Evolutionary conservation across 2,797 vertebrate species (phyloP).

Genomic region (Dendrocincla tyrannina): DNA sequence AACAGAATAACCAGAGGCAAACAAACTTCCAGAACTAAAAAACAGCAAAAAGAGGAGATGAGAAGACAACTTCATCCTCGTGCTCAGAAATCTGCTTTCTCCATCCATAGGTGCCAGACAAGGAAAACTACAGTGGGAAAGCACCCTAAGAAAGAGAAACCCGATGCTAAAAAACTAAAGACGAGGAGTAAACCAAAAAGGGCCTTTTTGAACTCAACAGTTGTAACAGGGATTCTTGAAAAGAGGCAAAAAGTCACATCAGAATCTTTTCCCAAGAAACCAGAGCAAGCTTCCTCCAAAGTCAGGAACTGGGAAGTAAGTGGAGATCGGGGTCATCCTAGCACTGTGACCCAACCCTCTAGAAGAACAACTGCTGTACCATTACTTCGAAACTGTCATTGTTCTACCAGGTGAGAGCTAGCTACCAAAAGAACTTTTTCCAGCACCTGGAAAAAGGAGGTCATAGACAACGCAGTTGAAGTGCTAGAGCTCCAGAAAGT

Average conservation of each 20-base stretch:
- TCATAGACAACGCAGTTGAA: background rate
- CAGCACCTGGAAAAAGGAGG: background rate
- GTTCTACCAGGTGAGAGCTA: conserved; percentile 39
- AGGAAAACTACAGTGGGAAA: conserved; percentile 56
- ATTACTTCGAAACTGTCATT: conserved; percentile 40
- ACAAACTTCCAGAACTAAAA: conserved; percentile 49
- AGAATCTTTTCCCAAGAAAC: conserved; percentile 33
- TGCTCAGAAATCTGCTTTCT: conserved; percentile 45
- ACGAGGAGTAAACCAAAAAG: conserved; percentile 36
- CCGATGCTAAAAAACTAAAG: conserved; percentile 46
- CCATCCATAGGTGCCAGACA: conserved; percentile 40
- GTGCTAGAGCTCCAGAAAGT: background rate
- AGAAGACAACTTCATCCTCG: conserved; percentile 51
- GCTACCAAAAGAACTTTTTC: conserved; percentile 29
- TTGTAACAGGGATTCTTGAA: conserved; percentile 12
- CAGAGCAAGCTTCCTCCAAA: background rate
- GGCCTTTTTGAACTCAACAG: conserved; percentile 17
- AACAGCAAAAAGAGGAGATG: conserved; percentile 59
- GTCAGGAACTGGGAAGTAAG: conserved; percentile 3
- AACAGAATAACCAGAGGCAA: conserved; percentile 32
- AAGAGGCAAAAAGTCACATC: conserved; percentile 6
- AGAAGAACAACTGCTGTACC: conserved; percentile 29
- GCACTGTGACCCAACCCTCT: conserved; percentile 9
- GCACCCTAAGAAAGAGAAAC: conserved; percentile 61
- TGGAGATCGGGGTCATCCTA: background rate